Percentiles rank a stretch among this genome's conserved stretches.
Evolutionary conservation across 2,113 vertebrate species (phyloP).

Genomic region (Odontophorus gujanensis): DNA sequence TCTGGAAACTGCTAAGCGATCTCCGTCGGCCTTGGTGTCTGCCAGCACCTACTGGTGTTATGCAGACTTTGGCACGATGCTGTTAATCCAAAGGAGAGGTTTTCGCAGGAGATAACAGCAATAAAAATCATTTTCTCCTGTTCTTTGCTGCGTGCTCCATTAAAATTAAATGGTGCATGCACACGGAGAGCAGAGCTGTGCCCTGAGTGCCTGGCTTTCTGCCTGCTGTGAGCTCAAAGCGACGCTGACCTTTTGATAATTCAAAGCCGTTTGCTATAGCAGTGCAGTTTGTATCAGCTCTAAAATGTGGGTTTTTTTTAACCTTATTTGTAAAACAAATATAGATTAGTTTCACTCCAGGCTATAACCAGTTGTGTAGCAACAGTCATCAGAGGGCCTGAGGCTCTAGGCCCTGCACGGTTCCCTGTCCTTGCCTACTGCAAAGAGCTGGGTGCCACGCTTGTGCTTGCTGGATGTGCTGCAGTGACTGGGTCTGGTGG

Average conservation of each 20-base stretch:
- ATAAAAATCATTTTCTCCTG: neutral
- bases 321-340: constrained; percentile 43
- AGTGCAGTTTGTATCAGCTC: neutral
- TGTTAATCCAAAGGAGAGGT: neutral
- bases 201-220: neutral
- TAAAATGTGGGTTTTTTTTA: constrained; percentile 43
- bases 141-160: neutral
- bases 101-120: neutral
- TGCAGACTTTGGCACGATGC: neutral
- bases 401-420: neutral
- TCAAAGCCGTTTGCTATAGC: constrained; percentile 5
- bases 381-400: neutral
- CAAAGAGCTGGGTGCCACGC: neutral
- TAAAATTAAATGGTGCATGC: neutral
- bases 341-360: neutral
- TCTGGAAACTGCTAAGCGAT: neutral
- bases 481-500: neutral
- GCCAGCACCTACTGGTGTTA: neutral
- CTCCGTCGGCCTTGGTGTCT: neutral
- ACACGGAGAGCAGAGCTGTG: neutral
- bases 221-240: neutral
- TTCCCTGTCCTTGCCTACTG: neutral
- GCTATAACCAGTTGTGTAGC: neutral
- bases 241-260: constrained; percentile 25
- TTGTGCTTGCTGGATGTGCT: neutral